Conservation (phyloP, 2,113 vertebrate genomes). For the Notarius lentiginosus region DNA sequence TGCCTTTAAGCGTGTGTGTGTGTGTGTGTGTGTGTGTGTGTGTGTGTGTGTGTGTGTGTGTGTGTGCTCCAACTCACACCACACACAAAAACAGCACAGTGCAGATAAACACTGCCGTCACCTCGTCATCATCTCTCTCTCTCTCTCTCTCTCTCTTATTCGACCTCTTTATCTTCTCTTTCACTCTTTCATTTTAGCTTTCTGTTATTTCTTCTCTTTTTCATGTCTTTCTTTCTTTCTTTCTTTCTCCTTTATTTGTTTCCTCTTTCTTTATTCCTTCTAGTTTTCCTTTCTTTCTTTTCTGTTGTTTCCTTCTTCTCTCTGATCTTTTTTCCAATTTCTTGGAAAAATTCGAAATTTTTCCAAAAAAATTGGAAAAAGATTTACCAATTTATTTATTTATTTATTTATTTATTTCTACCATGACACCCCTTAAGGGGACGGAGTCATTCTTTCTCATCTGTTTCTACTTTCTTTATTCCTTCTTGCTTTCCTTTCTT, state of each 20-base stretch:
- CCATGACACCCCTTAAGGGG: too few relatives aligned
- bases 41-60: not conserved
- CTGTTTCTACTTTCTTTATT: not conserved
- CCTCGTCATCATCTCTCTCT: not conserved
- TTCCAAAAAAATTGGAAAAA: too few relatives aligned
- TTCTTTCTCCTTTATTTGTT: not conserved
- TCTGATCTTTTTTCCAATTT: not conserved
- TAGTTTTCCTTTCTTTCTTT: not conserved
- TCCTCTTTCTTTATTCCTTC: not conserved
- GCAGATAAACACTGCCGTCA: not conserved
- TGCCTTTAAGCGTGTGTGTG: conserved; percentile 63
- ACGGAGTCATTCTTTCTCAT: not conserved
- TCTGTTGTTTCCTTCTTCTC: not conserved
- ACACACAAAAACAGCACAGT: not conserved
- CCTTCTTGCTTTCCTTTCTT: not conserved
- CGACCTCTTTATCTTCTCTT: too few relatives aligned
- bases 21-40: conserved; percentile 7
- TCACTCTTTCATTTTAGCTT: too few relatives aligned
- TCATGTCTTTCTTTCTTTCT: not conserved
- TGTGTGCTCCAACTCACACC: not conserved
- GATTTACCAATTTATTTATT: too few relatives aligned
- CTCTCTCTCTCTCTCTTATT: not conserved
- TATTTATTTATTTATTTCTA: not conserved
- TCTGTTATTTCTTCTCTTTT: too few relatives aligned
- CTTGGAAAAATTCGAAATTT: too few relatives aligned